Evolutionary conservation across 2,888 invertebrate species (phyloP).

Genomic region (Chymomyza procnemis): DNA sequence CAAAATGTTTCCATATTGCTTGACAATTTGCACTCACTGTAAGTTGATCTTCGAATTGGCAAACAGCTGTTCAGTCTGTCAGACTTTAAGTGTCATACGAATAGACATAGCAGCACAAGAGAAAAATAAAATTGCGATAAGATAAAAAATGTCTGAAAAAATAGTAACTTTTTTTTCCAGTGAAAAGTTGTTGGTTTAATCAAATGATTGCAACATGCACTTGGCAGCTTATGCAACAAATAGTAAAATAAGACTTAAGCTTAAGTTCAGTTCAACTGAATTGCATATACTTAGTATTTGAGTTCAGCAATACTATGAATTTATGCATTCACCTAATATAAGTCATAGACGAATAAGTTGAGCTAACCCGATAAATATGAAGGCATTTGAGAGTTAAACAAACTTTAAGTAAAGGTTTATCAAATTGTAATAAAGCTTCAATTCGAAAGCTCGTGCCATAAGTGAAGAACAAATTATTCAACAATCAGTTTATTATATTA

Average conservation of each 20-base stretch:
- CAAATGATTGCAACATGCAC: too few relatives aligned
- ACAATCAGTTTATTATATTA: too few relatives aligned
- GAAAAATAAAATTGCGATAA: not conserved
- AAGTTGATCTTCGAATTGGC: conserved; percentile 8
- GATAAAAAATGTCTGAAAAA: not conserved
- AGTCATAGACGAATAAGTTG: too few relatives aligned
- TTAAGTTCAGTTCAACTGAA: not conserved
- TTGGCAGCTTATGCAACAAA: not conserved
- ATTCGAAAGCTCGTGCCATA: too few relatives aligned
- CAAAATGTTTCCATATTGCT: not conserved
- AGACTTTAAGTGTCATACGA: conserved; percentile 6
- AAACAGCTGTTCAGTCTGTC: conserved; percentile 3
- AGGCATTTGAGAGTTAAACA: too few relatives aligned
- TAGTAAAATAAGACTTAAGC: not conserved
- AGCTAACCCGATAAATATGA: too few relatives aligned
- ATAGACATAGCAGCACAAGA: not conserved
- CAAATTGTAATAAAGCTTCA: too few relatives aligned
- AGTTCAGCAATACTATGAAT: too few relatives aligned
- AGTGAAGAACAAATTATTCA: too few relatives aligned
- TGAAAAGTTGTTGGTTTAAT: not conserved
- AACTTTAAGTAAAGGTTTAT: too few relatives aligned
- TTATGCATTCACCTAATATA: too few relatives aligned
- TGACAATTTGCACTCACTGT: not conserved
- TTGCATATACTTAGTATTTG: not conserved
- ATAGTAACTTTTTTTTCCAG: not conserved